phyloP scores from a whole-genome alignment of 2,797 vertebrate genomes.

The Spinibarbus caldwelli region DNA sequence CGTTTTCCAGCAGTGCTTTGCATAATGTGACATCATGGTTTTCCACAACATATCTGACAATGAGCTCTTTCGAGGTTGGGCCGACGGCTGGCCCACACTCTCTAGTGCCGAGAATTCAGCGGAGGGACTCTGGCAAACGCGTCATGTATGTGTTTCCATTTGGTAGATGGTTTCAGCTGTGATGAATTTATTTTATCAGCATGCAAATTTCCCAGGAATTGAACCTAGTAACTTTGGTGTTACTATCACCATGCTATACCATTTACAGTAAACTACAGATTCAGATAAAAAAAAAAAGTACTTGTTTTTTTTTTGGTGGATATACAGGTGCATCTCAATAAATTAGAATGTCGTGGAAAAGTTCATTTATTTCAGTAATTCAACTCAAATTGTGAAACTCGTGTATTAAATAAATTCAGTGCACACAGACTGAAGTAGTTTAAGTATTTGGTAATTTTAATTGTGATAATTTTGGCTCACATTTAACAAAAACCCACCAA shows the following conservation, averaged over 20 bases:
- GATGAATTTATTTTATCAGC: not conserved
- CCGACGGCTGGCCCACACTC: not conserved
- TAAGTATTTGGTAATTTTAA: too few relatives aligned
- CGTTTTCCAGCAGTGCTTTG: constrained; percentile 65
- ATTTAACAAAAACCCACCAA: too few relatives aligned
- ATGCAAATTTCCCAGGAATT: not conserved
- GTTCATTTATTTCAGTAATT: too few relatives aligned
- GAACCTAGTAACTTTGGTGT: not conserved
- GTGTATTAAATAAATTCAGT: too few relatives aligned
- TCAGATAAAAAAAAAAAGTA: too few relatives aligned
- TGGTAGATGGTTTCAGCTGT: not conserved
- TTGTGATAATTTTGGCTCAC: too few relatives aligned
- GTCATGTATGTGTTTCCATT: constrained; percentile 5
- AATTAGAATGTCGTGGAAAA: too few relatives aligned
- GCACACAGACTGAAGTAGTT: too few relatives aligned
- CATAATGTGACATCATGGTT: constrained; percentile 72
- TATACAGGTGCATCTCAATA: too few relatives aligned
- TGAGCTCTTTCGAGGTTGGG: constrained; percentile 16
- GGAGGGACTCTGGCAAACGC: not conserved
- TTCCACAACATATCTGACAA: constrained; percentile 62
- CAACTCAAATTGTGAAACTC: too few relatives aligned
- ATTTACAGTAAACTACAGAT: not conserved
- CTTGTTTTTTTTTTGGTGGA: not conserved
- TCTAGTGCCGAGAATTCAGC: not conserved
- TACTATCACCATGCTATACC: too few relatives aligned